phyloP scores from a whole-genome alignment of 2,113 vertebrate species.

The Himantopus leucocephalus region DNA sequence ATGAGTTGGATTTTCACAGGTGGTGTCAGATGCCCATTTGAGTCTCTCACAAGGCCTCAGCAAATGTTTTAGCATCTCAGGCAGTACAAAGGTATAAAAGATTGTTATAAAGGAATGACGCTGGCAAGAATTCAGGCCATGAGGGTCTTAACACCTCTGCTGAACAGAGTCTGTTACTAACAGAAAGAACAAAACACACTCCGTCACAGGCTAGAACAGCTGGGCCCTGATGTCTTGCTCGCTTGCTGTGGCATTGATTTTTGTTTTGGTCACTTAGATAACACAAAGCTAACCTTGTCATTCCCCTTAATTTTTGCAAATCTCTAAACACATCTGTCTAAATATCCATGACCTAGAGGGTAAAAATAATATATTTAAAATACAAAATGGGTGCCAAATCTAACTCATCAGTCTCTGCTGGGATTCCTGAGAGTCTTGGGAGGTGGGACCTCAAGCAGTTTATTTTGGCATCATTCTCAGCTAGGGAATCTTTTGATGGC shows the following conservation, averaged over 20 bases:
- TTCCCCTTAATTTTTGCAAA: conserved; percentile 28
- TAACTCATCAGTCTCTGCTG: conserved; percentile 56
- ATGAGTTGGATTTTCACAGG: not conserved
- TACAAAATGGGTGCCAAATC: conserved; percentile 35
- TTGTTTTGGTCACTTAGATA: not conserved
- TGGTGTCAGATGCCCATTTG: not conserved
- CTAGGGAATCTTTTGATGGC: conserved; percentile 36
- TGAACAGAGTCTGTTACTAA: not conserved
- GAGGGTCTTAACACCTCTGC: not conserved
- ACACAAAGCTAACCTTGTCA: not conserved
- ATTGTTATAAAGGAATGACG: not conserved
- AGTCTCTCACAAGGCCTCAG: not conserved
- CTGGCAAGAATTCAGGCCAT: not conserved
- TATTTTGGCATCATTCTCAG: conserved; percentile 48
- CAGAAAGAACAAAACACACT: not conserved
- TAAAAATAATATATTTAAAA: conserved; percentile 42
- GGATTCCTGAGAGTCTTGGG: conserved; percentile 50
- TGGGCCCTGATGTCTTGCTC: not conserved
- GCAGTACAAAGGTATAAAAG: not conserved
- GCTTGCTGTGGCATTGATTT: not conserved
- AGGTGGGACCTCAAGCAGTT: conserved; percentile 49
- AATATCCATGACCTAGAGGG: conserved; percentile 54
- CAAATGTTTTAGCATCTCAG: not conserved
- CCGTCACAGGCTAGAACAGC: not conserved
- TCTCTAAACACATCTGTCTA: conserved; percentile 52